phyloP scores from a whole-genome alignment of 1,140 invertebrate genomes.

The Drosophila lowei region DNA sequence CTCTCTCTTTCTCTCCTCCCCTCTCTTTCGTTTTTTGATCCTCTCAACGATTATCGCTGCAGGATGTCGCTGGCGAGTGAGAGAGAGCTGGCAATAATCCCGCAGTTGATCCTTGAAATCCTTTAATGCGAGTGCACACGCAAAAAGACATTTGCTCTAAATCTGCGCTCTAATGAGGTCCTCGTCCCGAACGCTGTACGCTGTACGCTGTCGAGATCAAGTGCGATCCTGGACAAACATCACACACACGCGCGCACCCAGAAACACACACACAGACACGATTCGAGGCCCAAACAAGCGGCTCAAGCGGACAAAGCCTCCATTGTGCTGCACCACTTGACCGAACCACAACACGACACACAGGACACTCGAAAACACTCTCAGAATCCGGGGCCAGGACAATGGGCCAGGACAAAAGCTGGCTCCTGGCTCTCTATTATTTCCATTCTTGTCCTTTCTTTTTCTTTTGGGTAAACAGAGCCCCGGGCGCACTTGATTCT shows the following conservation, averaged over 20 bases:
- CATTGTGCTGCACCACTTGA: not conserved
- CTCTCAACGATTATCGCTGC: constrained; percentile 44
- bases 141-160: constrained; percentile 54
- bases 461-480: constrained; percentile 15
- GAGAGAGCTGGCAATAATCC: constrained; percentile 14
- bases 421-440: too few species aligned
- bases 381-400: too few species aligned
- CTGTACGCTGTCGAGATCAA: too few species aligned
- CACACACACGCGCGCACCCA: not conserved
- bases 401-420: too few species aligned
- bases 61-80: constrained; percentile 16
- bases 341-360: not conserved
- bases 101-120: constrained; percentile 59
- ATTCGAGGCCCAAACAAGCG: not conserved
- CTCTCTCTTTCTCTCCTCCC: not conserved
- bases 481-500: constrained; percentile 44
- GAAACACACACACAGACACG: not conserved
- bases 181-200: too few species aligned
- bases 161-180: constrained; percentile 56
- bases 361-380: not conserved
- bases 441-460: too few species aligned
- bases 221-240: too few species aligned
- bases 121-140: constrained; percentile 62
- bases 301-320: constrained; percentile 6
- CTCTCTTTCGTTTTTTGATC: constrained; percentile 9